Evolutionary conservation across 2,888 invertebrate genomes (phyloP).

Genomic region (Anthrax anthrax): DNA sequence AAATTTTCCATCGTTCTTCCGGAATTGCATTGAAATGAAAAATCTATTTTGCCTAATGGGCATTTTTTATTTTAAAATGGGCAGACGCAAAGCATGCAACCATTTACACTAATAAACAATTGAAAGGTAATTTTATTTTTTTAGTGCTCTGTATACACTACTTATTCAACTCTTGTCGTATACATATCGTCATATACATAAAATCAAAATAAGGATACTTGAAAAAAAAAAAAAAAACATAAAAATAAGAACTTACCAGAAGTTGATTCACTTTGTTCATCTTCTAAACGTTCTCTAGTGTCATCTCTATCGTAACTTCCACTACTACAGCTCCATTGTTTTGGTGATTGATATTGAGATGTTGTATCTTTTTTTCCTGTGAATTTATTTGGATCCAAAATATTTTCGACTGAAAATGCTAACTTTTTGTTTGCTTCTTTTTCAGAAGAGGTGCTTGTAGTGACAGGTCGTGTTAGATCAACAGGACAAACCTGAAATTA

Average conservation of each 20-base stretch:
- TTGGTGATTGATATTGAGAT: conserved; percentile 19
- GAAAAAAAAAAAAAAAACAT: too few species aligned
- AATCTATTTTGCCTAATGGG: conserved; percentile 8
- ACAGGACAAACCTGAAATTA: conserved; percentile 30
- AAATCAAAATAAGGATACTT: too few species aligned
- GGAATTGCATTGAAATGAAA: conserved; percentile 7
- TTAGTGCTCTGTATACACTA: too few species aligned
- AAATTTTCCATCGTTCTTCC: too few species aligned
- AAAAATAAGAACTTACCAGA: conserved; percentile 33
- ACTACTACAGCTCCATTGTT: conserved; percentile 35
- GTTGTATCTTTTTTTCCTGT: conserved; percentile 45
- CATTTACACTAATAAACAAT: too few species aligned
- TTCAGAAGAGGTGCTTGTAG: conserved; percentile 26
- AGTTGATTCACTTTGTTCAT: conserved; percentile 37
- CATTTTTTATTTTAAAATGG: conserved; percentile 2
- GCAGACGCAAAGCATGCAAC: too few species aligned
- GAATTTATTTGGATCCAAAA: conserved; percentile 80
- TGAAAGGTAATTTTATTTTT: too few species aligned
- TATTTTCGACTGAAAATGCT: conserved; percentile 83
- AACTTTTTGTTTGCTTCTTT: conserved; percentile 40
- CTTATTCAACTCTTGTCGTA: too few species aligned
- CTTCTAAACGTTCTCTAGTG: conserved; percentile 31
- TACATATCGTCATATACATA: too few species aligned
- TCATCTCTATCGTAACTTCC: conserved; percentile 35
- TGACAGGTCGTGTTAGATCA: conserved; percentile 32